Percentiles rank a stretch among this genome's conserved stretches.
Conservation (phyloP, 2,888 invertebrate genomes). For the Zootermopsis nevadensis region DNA sequence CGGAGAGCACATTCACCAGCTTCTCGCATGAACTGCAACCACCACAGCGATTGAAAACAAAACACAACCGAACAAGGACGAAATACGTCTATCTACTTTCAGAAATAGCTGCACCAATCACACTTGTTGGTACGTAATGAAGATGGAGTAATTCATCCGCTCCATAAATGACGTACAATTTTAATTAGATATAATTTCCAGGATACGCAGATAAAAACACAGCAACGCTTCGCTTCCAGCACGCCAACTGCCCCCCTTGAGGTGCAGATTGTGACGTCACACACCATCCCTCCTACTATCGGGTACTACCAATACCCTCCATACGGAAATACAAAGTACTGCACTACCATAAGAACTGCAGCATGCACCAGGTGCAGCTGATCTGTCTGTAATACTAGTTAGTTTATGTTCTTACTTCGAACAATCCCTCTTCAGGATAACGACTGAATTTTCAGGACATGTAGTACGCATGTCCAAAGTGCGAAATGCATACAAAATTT, state of each 20-base stretch:
- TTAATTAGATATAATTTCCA: neutral
- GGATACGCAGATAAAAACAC: neutral
- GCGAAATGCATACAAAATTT: too few relatives aligned
- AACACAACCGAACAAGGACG: neutral
- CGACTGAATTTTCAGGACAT: too few relatives aligned
- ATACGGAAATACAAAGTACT: slow-evolving; percentile 9
- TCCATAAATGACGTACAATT: neutral
- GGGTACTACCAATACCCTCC: slow-evolving; percentile 12
- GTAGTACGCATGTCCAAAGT: too few relatives aligned
- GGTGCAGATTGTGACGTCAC: slow-evolving; percentile 10
- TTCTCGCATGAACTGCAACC: neutral
- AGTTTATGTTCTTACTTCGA: too few relatives aligned
- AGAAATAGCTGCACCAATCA: neutral
- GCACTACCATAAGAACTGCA: neutral
- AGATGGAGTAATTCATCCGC: neutral
- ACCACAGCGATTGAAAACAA: neutral
- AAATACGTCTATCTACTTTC: neutral
- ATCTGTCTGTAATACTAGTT: neutral
- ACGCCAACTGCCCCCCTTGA: neutral
- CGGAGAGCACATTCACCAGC: neutral
- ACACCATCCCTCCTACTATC: slow-evolving; percentile 10
- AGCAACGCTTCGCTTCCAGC: neutral
- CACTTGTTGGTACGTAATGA: neutral
- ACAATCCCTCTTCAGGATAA: too few relatives aligned
- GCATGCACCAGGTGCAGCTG: neutral